Percentiles rank a stretch among this genome's conserved stretches.
Conservation (phyloP, 2,113 vertebrate genomes). For the Leptodactylus fuscus region DNA sequence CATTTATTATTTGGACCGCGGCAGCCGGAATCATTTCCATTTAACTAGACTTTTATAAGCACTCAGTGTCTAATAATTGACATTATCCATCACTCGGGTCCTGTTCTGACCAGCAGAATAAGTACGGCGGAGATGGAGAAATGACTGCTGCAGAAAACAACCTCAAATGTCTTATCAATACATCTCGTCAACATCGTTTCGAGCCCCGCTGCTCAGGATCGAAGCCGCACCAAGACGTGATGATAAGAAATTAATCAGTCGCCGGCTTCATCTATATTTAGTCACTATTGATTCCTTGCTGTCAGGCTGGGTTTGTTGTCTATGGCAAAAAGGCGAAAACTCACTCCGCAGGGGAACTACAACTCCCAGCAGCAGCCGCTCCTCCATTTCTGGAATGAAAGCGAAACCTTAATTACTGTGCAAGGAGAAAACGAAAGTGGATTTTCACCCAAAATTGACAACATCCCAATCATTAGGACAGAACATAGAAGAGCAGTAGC, state of each 20-base stretch:
- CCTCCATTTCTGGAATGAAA: neutral
- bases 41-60: conserved; percentile 28
- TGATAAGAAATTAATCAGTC: conserved; percentile 8
- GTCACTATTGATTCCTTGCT: neutral
- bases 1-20: neutral
- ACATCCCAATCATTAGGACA: neutral
- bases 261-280: neutral
- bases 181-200: neutral
- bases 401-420: no score
- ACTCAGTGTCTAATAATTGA: neutral
- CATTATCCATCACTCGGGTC: conserved; percentile 24
- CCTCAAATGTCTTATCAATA: conserved; percentile 26
- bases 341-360: neutral
- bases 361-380: neutral
- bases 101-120: neutral
- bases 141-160: conserved; percentile 27
- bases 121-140: no score
- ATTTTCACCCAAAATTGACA: neutral
- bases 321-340: neutral
- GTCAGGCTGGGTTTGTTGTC: neutral
- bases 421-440: neutral
- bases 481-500: neutral
- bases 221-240: neutral
- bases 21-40: conserved; percentile 22
- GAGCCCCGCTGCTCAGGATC: conserved; percentile 12